Percentiles rank a stretch among this genome's conserved stretches.
Evolutionary conservation across 2,888 invertebrate genomes (phyloP).

Genomic region (Deilephila porcellus): DNA sequence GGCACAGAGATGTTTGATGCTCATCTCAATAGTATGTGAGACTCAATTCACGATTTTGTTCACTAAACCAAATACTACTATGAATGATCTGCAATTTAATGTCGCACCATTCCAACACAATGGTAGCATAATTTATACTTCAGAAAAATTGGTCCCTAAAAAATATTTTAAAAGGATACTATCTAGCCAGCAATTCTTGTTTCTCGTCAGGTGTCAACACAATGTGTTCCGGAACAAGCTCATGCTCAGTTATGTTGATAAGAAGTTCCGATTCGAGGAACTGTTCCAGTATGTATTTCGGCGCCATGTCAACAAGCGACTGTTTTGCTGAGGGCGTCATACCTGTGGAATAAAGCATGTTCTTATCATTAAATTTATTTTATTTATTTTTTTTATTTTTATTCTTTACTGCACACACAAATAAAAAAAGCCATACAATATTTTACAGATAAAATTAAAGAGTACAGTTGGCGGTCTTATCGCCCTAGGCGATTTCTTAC

Average conservation of each 20-base stretch:
- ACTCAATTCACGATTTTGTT: too few species aligned
- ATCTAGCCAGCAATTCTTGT: slow-evolving; percentile 96
- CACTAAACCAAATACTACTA: too few species aligned
- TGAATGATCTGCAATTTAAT: too few species aligned
- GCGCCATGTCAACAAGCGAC: slow-evolving; percentile 98
- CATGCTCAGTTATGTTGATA: slow-evolving; percentile 99
- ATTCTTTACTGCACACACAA: too few species aligned
- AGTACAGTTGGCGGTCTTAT: too few species aligned
- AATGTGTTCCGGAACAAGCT: slow-evolving; percentile 99
- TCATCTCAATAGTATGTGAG: too few species aligned
- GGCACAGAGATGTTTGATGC: neutral
- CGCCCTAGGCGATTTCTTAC: too few species aligned
- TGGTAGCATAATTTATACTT: neutral
- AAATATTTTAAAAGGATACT: slow-evolving; percentile 86
- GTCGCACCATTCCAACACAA: too few species aligned
- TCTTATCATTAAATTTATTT: neutral
- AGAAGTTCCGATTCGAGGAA: slow-evolving; percentile 97
- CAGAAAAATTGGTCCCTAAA: slow-evolving; percentile 34
- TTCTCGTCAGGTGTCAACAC: slow-evolving; percentile 99
- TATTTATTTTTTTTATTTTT: too few species aligned
- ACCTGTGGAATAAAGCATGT: slow-evolving; percentile 77
- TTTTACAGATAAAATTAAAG: too few species aligned
- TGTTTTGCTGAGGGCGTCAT: slow-evolving; percentile 99
- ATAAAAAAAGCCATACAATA: too few species aligned
- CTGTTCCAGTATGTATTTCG: slow-evolving; percentile 99